phyloP scores from a whole-genome alignment of 2,113 vertebrate species.

The Phylloscopus trochilus region DNA sequence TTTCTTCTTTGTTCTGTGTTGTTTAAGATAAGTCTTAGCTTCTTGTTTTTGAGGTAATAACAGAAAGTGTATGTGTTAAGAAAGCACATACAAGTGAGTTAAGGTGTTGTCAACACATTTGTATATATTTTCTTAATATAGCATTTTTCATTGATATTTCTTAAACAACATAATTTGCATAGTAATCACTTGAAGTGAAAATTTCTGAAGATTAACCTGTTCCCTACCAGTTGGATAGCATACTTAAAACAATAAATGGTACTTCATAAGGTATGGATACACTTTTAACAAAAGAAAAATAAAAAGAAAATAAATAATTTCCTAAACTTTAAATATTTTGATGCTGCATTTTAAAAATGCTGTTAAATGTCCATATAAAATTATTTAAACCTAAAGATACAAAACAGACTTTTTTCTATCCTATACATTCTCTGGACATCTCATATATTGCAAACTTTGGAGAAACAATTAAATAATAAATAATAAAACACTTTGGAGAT shows the following conservation, averaged over 20 bases:
- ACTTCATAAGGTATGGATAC: neutral
- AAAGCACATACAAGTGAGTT: no score
- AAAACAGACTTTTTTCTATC: neutral
- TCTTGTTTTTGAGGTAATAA: neutral
- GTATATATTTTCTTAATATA: neutral
- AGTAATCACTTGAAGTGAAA: neutral
- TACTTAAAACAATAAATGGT: neutral
- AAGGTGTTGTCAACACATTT: no score
- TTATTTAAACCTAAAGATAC: neutral
- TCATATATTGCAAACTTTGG: neutral
- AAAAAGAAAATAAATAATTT: neutral
- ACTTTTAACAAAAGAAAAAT: neutral
- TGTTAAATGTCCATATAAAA: neutral
- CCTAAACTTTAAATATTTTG: neutral
- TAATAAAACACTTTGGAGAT: neutral
- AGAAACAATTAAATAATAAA: neutral
- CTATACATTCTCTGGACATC: neutral
- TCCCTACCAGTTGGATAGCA: neutral
- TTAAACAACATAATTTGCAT: neutral
- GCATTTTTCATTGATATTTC: neutral
- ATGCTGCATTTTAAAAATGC: rapidly evolving
- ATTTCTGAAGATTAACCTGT: neutral
- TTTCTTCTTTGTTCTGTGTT: neutral
- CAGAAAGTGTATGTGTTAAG: no score
- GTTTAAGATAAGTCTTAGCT: neutral